A percentile compares a stretch with the other conserved stretches of the same genome.
These are phyloP conservation scores for Mimas tiliae DNA, from an alignment of 2,888 invertebrate species.

Conservation along the genomic window DNA sequence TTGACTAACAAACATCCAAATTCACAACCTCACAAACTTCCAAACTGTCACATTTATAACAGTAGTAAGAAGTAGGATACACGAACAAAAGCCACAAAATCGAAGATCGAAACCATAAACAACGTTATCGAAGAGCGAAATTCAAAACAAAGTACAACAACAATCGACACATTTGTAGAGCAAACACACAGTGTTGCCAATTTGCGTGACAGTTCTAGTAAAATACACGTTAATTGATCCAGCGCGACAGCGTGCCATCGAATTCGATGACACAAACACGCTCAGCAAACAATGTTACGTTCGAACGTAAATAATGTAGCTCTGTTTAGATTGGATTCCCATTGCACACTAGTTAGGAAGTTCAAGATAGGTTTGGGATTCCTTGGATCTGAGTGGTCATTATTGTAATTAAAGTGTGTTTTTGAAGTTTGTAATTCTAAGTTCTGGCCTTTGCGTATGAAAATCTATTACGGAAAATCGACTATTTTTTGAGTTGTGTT, in stretches of 20 bases:
- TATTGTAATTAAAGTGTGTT: neutral
- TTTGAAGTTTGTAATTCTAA: no score
- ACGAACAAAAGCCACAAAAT: neutral
- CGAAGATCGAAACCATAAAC: slow-evolving; percentile 1
- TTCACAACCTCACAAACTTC: no score
- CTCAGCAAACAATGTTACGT: slow-evolving; percentile 31
- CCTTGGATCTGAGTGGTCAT: neutral
- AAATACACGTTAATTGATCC: slow-evolving; percentile 44
- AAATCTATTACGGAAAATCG: no score
- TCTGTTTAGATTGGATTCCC: neutral
- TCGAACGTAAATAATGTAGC: slow-evolving; percentile 20
- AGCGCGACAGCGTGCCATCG: slow-evolving; percentile 39
- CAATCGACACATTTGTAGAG: slow-evolving; percentile 11
- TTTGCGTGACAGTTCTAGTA: slow-evolving; percentile 42
- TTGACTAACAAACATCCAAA: no score
- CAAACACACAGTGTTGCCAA: slow-evolving; percentile 28
- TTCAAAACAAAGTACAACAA: neutral
- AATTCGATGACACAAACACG: slow-evolving; percentile 36
- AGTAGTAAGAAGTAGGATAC: no score
- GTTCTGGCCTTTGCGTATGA: neutral
- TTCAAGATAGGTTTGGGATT: neutral
- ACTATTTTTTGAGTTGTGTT: no score
- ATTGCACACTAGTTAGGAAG: neutral
- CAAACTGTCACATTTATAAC: no score
- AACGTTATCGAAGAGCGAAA: neutral